These are phyloP conservation scores for Darevskia mixta DNA, from an alignment of 2,797 vertebrate species.

Conservation along the genomic window DNA sequence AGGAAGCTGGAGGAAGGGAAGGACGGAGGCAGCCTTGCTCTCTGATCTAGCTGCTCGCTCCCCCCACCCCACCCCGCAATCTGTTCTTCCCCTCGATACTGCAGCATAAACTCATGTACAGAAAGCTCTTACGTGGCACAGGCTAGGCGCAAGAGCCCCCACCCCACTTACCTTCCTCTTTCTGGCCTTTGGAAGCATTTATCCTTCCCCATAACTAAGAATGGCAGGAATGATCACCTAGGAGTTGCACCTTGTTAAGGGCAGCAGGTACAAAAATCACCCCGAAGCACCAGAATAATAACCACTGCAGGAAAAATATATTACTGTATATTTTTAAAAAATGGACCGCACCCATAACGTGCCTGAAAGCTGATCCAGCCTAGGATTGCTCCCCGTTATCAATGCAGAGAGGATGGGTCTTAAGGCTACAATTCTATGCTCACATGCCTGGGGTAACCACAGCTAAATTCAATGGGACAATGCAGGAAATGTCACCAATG, in stretches of 20 bases:
- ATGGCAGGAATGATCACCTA: neutral
- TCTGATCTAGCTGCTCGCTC: neutral
- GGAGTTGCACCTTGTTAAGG: neutral
- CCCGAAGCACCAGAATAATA: neutral
- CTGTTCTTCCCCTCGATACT: neutral
- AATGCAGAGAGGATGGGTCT: too few species aligned
- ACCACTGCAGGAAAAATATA: neutral
- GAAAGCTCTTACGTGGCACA: neutral
- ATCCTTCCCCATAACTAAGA: neutral
- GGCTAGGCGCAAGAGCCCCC: neutral
- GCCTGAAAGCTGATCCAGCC: neutral
- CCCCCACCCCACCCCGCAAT: fast-evolving
- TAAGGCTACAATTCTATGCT: too few species aligned
- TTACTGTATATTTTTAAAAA: too few species aligned
- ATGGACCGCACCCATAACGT: neutral
- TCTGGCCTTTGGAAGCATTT: neutral
- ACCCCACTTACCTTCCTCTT: neutral
- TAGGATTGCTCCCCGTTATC: neutral
- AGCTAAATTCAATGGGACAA: neutral
- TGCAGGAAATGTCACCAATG: neutral
- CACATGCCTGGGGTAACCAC: neutral
- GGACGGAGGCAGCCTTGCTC: neutral
- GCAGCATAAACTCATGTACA: neutral
- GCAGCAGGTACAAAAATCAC: neutral
- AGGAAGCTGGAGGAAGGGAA: neutral